phyloP scores from a whole-genome alignment of 2,888 invertebrate species.

The Mythimna pallens region DNA sequence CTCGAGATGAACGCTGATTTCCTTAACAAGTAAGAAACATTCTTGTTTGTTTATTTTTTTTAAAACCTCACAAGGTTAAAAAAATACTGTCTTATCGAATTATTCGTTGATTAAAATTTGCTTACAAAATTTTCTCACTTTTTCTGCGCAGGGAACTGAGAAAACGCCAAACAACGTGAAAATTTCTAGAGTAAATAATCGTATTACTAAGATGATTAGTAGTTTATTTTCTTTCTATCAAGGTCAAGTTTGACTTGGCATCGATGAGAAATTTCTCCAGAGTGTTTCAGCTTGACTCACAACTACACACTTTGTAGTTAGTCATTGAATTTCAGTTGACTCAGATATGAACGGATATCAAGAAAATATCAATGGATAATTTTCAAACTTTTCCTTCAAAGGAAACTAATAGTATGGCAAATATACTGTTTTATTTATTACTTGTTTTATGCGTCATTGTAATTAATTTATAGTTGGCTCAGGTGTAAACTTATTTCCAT shows the following conservation, averaged over 20 bases:
- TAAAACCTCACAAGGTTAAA: neutral
- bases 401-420: conserved; percentile 21
- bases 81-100: neutral
- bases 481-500: conserved; percentile 20
- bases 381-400: conserved; percentile 24
- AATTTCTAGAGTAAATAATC: conserved; percentile 2
- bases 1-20: conserved; percentile 28
- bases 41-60: neutral
- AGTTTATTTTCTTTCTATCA: conserved; percentile 39
- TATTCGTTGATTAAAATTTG: no score
- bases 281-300: conserved; percentile 79
- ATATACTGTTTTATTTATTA: conserved; percentile 34
- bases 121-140: neutral
- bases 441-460: conserved; percentile 24
- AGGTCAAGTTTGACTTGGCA: conserved; percentile 68
- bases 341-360: conserved; percentile 68
- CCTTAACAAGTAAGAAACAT: neutral
- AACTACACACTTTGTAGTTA: conserved; percentile 74
- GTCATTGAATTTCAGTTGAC: conserved; percentile 82
- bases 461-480: conserved; percentile 2
- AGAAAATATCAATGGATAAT: conserved; percentile 35
- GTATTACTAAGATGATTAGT: conserved; percentile 10
- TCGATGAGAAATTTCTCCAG: conserved; percentile 72
- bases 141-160: fast-evolving
- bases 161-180: neutral